Evolutionary conservation across 2,888 invertebrate genomes (phyloP), one percentile per base, ranked within the genome.

Genomic region (Lumbricus terrestris): DNA sequence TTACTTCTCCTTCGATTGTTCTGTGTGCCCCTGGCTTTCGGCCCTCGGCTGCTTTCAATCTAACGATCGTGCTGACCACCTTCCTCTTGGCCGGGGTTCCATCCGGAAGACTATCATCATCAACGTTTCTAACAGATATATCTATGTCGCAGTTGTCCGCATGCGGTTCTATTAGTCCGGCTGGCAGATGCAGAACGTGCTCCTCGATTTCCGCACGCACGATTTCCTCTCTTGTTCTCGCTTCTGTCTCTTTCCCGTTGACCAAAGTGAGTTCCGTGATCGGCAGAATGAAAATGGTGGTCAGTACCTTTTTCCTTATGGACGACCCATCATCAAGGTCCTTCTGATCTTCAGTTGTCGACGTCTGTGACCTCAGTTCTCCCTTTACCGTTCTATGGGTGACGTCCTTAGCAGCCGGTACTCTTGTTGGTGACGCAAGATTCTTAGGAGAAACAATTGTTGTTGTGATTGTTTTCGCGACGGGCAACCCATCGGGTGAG

Each of bases 171-270:
- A 89, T 89, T 5, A 85, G 35, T 42, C 90, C 91, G 35, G 91
- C 82, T 2, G 91, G 90, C 37, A 91, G 29, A 15, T 42, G 54
- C 34, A 91, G 37, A 69, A 83, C 47, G n/a, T 90, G 89, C 37
- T 91, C 91, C 88, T 91, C 91, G 18, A 91, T 89, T 88, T 91
- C 91, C 18, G 37, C 83, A 29, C 90, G 35, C 23, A 91, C 54
- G 20, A 89, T n/a, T 83, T 90, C 90, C 18, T 90, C 90, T 37
- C 83, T 35, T 40, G 38, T 82, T 29, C 38, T 47, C 85, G 54
- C 40, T 40, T 54, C 85, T 20, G 88, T 89, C 34, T 88, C 90
- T n/a, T 89, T 85, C 13, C 88, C 90, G n/a, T 91, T 88, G 23
- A 89, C 85, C 16, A 85, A 54, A 35, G 82, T 69, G 15, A 82